Evolutionary conservation across 2,888 invertebrate genomes (phyloP), one percentile per base, ranked within the genome.

Genomic region (Drosophila eohydei): DNA sequence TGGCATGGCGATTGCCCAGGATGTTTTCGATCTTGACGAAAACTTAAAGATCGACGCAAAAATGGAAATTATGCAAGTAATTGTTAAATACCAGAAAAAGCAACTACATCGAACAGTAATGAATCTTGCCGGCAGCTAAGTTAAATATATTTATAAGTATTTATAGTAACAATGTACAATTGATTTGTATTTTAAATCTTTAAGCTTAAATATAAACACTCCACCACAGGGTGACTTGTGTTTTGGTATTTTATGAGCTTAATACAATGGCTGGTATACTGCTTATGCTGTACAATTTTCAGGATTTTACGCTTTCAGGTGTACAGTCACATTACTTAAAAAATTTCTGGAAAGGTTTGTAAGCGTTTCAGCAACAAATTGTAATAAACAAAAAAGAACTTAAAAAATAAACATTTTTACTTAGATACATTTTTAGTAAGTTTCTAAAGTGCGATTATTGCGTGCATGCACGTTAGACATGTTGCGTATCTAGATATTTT

Each of bases 51-150:
- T 79, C 36, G 78, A 79, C 48, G 78, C 78, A 5, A 79, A 79
- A 26, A 73, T 79, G 76, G 78, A 79, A 62, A 79, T 79, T 21
- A 79, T 79, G 78, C 46, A 79, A 57, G 64, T 79, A 1, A 76
- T 79, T 60, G 79, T 73, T 26, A 79, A 76, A 44, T 79, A 79
- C 28, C 78, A 79, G 36, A 79, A 79, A 32, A 67, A 63, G 30
- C 78, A 79, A 12, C 38, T 79, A 0, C 79, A 76, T n/a, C 55
- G 73, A 4, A 79, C 66, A 14, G 56, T 78, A 1, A 67, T 78
- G 78, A 52, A 50, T 8, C 59, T 78, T 4, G 67, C 54, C 0
- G 41, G 51, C 4, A 78, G 71, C 36, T 64, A 74, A 71, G 12
- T n/a, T 9, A 11, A 26, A 6, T 16, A 28, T 21, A 36, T n/a